These are phyloP conservation scores for Cecidostiba fungosa DNA, from an alignment of 2,888 invertebrate genomes.

Conservation along the genomic window DNA sequence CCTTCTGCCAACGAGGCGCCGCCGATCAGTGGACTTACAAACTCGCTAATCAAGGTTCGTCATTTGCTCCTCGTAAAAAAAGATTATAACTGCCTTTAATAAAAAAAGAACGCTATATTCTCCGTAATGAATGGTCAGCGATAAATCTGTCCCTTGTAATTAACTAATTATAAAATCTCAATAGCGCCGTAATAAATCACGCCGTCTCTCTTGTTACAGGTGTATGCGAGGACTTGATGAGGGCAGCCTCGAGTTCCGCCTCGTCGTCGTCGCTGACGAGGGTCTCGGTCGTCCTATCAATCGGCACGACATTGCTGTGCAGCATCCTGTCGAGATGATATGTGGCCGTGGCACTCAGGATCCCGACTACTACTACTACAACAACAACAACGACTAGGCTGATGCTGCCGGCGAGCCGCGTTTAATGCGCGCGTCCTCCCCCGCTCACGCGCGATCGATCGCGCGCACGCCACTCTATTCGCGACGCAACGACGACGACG, in stretches of 20 bases:
- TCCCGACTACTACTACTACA: not conserved
- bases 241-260: conserved; percentile 76
- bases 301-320: conserved; percentile 70
- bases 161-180: conserved; percentile 8
- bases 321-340: conserved; percentile 77
- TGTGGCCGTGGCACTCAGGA: conserved; percentile 64
- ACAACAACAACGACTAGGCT: conserved; percentile 15
- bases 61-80: not conserved
- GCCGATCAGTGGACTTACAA: conserved; percentile 74
- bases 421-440: conserved; percentile 41
- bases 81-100: not conserved
- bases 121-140: not conserved
- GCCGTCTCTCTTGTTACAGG: conserved; percentile 70
- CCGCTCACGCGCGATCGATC: conserved; percentile 32
- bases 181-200: conserved; percentile 22
- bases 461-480: not conserved
- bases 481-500: conserved; percentile 14
- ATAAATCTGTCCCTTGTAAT: conserved; percentile 8
- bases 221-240: conserved; percentile 77
- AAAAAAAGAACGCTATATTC: not conserved
- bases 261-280: conserved; percentile 74
- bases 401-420: conserved; percentile 14
- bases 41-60: conserved; percentile 74
- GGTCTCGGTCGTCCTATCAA: conserved; percentile 71
- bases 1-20: conserved; percentile 73